Evolutionary conservation across 2,888 invertebrate genomes (phyloP).

Genomic region (Lamellibrachia columna): DNA sequence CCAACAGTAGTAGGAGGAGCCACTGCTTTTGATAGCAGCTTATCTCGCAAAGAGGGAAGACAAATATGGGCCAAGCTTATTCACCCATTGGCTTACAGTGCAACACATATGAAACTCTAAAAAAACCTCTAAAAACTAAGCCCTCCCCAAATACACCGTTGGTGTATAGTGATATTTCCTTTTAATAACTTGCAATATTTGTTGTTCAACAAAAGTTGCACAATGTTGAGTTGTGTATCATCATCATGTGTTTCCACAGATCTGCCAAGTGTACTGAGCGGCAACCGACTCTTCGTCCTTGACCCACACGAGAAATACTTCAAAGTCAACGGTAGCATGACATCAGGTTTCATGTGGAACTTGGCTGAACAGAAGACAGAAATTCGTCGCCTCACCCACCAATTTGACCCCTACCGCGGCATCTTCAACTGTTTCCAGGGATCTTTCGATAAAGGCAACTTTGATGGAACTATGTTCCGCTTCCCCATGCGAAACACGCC

Average conservation of each 20-base stretch:
- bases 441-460: slow-evolving; percentile 43
- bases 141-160: too few species aligned
- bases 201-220: neutral
- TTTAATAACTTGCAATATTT: neutral
- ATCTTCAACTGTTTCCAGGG: slow-evolving; percentile 44
- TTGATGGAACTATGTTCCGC: slow-evolving; percentile 56
- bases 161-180: too few species aligned
- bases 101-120: too few species aligned
- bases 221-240: neutral
- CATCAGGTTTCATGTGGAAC: slow-evolving; percentile 44
- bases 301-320: slow-evolving; percentile 54
- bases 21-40: too few species aligned
- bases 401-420: slow-evolving; percentile 46
- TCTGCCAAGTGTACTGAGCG: slow-evolving; percentile 54
- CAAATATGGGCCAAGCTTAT: too few species aligned
- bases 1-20: too few species aligned
- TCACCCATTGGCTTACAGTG: too few species aligned
- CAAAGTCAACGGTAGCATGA: slow-evolving; percentile 37
- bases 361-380: slow-evolving; percentile 31
- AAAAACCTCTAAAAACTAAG: too few species aligned
- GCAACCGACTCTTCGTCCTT: slow-evolving; percentile 51
- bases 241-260: slow-evolving; percentile 43
- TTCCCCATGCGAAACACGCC: too few species aligned
- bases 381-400: slow-evolving; percentile 35
- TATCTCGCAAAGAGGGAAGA: too few species aligned